Conservation (phyloP, 2,113 vertebrate species). For the Climacteris rufus region DNA sequence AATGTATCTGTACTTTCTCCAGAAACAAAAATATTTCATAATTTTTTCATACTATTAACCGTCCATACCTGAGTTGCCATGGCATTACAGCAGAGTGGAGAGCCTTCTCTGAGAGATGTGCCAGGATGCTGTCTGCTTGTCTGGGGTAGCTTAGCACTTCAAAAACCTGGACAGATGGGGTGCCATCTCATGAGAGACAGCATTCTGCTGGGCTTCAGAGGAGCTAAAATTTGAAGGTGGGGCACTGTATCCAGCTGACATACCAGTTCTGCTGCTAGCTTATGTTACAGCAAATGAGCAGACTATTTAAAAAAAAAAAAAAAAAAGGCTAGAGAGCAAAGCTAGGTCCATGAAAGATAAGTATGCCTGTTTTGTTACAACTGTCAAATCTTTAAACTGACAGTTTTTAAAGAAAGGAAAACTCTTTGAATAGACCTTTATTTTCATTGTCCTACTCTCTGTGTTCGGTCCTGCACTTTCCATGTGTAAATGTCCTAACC, state of each 20-base stretch:
- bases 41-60: not conserved
- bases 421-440: not conserved
- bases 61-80: not conserved
- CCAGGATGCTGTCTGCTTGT: not conserved
- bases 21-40: not conserved
- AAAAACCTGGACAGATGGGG: constrained; percentile 21
- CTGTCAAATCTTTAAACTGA: not conserved
- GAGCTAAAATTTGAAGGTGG: not conserved
- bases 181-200: not conserved
- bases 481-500: not conserved
- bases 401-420: not conserved
- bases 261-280: not conserved
- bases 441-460: not conserved
- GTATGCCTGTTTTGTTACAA: not conserved
- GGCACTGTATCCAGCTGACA: not conserved
- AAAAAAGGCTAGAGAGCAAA: not conserved
- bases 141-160: not conserved
- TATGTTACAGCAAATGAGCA: not conserved
- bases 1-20: not conserved
- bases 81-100: not conserved
- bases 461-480: not conserved
- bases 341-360: not conserved
- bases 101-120: not conserved
- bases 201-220: not conserved
- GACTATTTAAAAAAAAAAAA: not conserved